Evolutionary conservation across 2,888 invertebrate species (phyloP), one percentile per base, ranked within the genome.

Genomic region (Marronus borbonicus): DNA sequence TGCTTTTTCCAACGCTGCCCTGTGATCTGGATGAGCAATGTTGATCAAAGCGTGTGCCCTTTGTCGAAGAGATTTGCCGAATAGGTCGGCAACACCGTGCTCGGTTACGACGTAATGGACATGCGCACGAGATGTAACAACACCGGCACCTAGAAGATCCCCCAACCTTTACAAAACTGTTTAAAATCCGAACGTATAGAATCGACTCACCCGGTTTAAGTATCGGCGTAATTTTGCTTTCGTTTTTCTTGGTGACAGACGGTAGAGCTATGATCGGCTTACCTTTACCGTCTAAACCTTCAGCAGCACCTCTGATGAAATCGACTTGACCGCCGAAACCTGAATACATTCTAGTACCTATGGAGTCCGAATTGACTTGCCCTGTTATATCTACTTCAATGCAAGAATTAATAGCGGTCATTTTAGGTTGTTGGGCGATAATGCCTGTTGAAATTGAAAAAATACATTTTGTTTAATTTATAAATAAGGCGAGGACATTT

Each of bases 341-440:
- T 0, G 93, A 94, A 86, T 91, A 95, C 92, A 93, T 92, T 78
- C 92, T 90, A 0, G 92, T 92, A 31, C 98, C 98, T 84, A 98
- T 98, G 31, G 98, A 98, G 87, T 98, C 98, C 0, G 98, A 93
- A 81, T 94, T 94, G 24, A 98, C 93, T 89, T 98, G 98, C 0
- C 98, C 98, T 0, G 98, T 97, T 72, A 98, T 89, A 88, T 98
- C 98, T 2, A 95, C 94, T 89, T 98, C 98, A 83, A 98, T 96
- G 88, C 97, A 97, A 0, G 98, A 98, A 90, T 98, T 98, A 86
- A 98, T 98, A 78, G 98, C 98, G 0, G 98, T 98, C 94, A 98
- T 98, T 83, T 91, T 92, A 0, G 98, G 97, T 88, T 96, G 96
- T 84, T 93, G 92, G 0, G 95, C 93, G 76, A 98, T 93, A 78